Conservation (phyloP, 2,888 invertebrate species). For the Enoplolaimus lenunculus region DNA sequence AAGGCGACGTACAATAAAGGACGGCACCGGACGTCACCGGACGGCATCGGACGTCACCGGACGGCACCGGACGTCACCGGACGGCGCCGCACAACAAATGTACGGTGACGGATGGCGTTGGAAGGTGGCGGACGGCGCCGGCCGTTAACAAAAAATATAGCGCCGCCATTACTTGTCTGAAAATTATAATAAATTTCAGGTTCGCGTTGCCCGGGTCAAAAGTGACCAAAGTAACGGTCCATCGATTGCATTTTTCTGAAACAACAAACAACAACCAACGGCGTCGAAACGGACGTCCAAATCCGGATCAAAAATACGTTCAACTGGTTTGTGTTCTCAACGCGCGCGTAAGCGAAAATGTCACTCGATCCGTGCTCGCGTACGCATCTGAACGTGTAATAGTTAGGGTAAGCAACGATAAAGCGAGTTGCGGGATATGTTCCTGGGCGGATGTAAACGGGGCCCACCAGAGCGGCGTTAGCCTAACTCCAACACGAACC, state of each 20-base stretch:
- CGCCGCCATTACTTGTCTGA: too few species aligned
- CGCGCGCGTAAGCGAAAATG: conserved; percentile 45
- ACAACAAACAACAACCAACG: conserved; percentile 94
- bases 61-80: too few species aligned
- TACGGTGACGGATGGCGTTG: too few species aligned
- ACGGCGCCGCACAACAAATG: too few species aligned
- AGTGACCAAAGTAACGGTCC: conserved; percentile 83
- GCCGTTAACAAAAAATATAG: too few species aligned
- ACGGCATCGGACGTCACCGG: too few species aligned
- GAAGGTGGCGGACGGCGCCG: too few species aligned
- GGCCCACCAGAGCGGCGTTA: too few species aligned
- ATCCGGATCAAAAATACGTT: conserved; percentile 95
- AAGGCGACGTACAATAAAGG: not conserved
- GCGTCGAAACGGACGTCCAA: conserved; percentile 90
- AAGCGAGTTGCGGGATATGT: too few species aligned
- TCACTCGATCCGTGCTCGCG: conserved; percentile 46
- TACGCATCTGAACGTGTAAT: conserved; percentile 90
- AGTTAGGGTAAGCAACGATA: conserved; percentile 70
- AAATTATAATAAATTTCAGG: conserved; percentile 47
- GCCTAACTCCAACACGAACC: too few species aligned
- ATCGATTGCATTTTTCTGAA: conserved; percentile 89
- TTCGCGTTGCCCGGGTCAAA: conserved; percentile 71
- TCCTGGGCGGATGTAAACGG: too few species aligned
- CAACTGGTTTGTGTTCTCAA: conserved; percentile 80
- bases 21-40: too few species aligned